A percentile compares a stretch with the other conserved stretches of the same genome.
These are phyloP conservation scores for Meteorus sp. DNA, from an alignment of 1,140 invertebrate species.

Conservation along the genomic window DNA sequence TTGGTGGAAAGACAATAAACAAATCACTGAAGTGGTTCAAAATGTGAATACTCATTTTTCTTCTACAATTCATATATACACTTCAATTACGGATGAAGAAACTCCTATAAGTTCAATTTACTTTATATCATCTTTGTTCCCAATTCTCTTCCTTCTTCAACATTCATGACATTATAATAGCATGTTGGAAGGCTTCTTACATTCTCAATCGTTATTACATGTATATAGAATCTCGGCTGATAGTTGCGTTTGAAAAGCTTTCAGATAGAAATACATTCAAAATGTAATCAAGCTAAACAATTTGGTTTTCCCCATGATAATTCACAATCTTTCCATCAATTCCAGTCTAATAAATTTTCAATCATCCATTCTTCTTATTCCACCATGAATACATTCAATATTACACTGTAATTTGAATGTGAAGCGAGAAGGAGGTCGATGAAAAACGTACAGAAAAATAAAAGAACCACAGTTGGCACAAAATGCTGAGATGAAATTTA, in stretches of 20 bases:
- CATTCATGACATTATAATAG: conserved; percentile 9
- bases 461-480: too few relatives aligned
- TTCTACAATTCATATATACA: neutral
- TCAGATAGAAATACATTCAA: too few relatives aligned
- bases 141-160: neutral
- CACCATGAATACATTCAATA: too few relatives aligned
- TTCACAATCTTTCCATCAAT: conserved; percentile 5
- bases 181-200: conserved; percentile 25
- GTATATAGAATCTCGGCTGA: conserved; percentile 29
- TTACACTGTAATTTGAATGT: too few relatives aligned
- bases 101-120: neutral
- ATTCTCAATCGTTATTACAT: neutral
- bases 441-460: too few relatives aligned
- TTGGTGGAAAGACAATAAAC: conserved; percentile 79
- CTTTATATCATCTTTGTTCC: neutral
- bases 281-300: too few relatives aligned
- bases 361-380: too few relatives aligned
- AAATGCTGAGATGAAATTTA: neutral
- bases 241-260: too few relatives aligned
- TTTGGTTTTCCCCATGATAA: too few relatives aligned
- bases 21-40: conserved; percentile 74
- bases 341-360: neutral
- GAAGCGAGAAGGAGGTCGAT: too few relatives aligned
- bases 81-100: neutral
- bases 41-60: conserved; percentile 66